A percentile compares a stretch with the other conserved stretches of the same genome.
Evolutionary conservation across 2,113 vertebrate species (phyloP).

Genomic region (Baryphthengus martii): DNA sequence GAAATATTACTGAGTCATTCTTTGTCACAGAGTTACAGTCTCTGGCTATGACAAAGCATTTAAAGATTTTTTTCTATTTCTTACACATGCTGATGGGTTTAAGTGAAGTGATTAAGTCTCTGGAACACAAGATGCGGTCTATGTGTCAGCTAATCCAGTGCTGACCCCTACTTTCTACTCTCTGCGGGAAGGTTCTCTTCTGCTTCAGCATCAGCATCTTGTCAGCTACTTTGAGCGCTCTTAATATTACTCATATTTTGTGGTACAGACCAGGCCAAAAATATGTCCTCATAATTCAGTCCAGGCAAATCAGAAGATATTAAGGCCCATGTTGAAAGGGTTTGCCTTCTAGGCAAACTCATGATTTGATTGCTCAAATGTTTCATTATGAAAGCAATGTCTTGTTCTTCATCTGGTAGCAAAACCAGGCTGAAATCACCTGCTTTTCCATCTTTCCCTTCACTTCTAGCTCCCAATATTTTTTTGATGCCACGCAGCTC

Average conservation of each 20-base stretch:
- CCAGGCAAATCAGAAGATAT: neutral
- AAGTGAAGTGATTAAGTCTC: neutral
- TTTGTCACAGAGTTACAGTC: neutral
- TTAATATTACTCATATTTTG: conserved; percentile 27
- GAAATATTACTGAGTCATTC: neutral
- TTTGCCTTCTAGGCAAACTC: conserved; percentile 3
- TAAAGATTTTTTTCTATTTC: neutral
- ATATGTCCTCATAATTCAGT: neutral
- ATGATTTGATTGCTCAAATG: neutral
- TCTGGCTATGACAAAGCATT: neutral
- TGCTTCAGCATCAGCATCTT: neutral
- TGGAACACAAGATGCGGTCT: neutral
- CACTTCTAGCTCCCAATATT: neutral
- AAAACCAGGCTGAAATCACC: neutral
- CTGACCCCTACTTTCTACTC: conserved; percentile 14
- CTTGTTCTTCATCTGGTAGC: neutral
- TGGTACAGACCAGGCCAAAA: conserved; percentile 1
- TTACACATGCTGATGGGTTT: neutral
- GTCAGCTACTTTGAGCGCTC: neutral
- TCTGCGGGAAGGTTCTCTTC: neutral
- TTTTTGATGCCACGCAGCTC: neutral
- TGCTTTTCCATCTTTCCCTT: neutral
- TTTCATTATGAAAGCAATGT: neutral
- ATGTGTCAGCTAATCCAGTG: neutral
- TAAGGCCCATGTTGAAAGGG: neutral